A percentile compares a stretch with the other conserved stretches of the same genome.
These are phyloP conservation scores for Elegia similella DNA, from an alignment of 2,888 invertebrate species.

Conservation along the genomic window DNA sequence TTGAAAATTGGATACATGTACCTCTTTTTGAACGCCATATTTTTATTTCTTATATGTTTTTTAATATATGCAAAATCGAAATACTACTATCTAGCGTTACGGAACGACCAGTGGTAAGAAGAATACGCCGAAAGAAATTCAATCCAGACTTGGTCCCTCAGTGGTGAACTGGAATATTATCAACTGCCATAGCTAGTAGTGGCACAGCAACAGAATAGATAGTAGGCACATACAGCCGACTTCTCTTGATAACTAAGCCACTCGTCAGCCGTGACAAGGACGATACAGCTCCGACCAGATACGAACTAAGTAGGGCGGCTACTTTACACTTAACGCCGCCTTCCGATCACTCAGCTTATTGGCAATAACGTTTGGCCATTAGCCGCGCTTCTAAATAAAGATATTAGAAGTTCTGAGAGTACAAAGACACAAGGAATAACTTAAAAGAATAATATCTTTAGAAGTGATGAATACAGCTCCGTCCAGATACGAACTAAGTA, in stretches of 20 bases:
- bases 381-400: slow-evolving; percentile 67
- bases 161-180: too few species aligned
- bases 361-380: slow-evolving; percentile 66
- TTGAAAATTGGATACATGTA: too few species aligned
- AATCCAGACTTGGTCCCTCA: too few species aligned
- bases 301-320: slow-evolving; percentile 39
- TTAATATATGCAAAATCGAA: too few species aligned
- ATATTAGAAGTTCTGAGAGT: slow-evolving; percentile 52
- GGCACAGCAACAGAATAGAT: background rate
- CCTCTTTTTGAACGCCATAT: too few species aligned
- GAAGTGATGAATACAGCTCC: slow-evolving; percentile 43
- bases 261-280: slow-evolving; percentile 35
- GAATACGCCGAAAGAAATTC: too few species aligned
- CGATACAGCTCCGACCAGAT: slow-evolving; percentile 48
- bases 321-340: slow-evolving; percentile 45
- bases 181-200: too few species aligned
- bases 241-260: slow-evolving; percentile 18
- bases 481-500: slow-evolving; percentile 46
- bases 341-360: slow-evolving; percentile 54
- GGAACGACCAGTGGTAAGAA: too few species aligned
- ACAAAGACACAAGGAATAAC: background rate
- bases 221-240: background rate
- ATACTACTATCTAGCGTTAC: too few species aligned
- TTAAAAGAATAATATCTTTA: background rate
- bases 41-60: too few species aligned